Conservation (phyloP, 2,113 vertebrate species). For the Sorex araneus region DNA sequence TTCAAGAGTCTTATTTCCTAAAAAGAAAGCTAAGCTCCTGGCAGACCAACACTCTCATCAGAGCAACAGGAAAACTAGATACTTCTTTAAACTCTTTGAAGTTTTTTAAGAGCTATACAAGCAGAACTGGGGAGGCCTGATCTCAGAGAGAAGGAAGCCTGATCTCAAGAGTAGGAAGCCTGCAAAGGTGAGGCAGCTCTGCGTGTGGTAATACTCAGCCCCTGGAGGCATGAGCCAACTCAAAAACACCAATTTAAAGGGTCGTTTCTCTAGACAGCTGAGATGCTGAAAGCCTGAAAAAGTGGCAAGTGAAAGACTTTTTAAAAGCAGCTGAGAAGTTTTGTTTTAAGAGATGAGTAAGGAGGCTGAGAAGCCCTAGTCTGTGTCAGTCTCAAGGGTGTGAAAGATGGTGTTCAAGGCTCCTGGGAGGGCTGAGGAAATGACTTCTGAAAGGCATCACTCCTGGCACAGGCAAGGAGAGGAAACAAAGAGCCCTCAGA, state of each 20-base stretch:
- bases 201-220: background rate
- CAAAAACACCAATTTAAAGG: constrained; percentile 30
- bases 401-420: background rate
- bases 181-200: background rate
- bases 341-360: constrained; percentile 35
- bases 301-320: constrained; percentile 7
- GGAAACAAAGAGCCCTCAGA: background rate
- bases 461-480: too few relatives aligned
- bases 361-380: background rate
- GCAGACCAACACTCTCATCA: background rate
- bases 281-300: constrained; percentile 17
- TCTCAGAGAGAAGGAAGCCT: constrained; percentile 11
- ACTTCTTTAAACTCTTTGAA: constrained; percentile 24
- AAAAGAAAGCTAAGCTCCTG: background rate
- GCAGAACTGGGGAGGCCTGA: background rate
- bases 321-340: constrained; percentile 29
- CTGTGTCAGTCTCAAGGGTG: background rate
- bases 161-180: constrained; percentile 15
- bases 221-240: constrained; percentile 26
- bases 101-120: background rate
- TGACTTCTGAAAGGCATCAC: background rate
- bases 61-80: background rate
- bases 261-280: constrained; percentile 10
- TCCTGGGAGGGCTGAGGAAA: background rate
- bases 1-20: background rate